These are phyloP conservation scores for Podarcis muralis DNA, from an alignment of 2,113 vertebrate genomes.

Conservation along the genomic window DNA sequence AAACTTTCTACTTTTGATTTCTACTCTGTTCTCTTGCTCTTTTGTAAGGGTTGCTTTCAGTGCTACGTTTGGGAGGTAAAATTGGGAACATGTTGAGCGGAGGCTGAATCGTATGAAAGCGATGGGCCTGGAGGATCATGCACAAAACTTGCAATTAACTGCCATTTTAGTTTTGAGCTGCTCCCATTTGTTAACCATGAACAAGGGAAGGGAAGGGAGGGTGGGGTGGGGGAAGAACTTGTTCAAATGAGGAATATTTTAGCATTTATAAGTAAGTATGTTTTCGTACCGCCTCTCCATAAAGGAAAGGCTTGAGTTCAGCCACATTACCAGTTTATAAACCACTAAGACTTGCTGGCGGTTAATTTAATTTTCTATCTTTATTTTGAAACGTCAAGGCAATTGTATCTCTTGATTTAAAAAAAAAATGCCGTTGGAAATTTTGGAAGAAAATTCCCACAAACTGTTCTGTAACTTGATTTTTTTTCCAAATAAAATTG, in stretches of 20 bases:
- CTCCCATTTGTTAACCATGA: neutral
- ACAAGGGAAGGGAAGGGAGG: neutral
- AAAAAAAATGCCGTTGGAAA: neutral
- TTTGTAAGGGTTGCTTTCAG: neutral
- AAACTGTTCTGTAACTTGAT: constrained; percentile 18
- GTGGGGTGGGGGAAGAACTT: neutral
- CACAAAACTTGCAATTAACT: constrained; percentile 18
- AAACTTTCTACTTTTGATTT: constrained; percentile 11
- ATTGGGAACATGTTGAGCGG: neutral
- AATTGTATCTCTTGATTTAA: constrained; percentile 11
- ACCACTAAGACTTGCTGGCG: neutral
- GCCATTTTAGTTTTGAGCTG: neutral
- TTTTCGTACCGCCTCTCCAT: neutral
- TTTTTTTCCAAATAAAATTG: constrained; percentile 42
- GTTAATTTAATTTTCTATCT: constrained; percentile 29
- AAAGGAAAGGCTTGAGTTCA: neutral
- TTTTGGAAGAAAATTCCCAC: neutral
- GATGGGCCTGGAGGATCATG: neutral
- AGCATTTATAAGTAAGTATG: constrained; percentile 5
- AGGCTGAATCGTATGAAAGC: neutral
- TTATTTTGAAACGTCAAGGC: constrained; percentile 3
- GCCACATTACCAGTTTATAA: neutral
- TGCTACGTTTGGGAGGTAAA: neutral
- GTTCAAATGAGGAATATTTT: constrained; percentile 2
- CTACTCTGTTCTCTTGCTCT: neutral